Evolutionary conservation across 2,113 vertebrate genomes (phyloP), one percentile per base, ranked within the genome.

Genomic region (Percopsis transmontana): DNA sequence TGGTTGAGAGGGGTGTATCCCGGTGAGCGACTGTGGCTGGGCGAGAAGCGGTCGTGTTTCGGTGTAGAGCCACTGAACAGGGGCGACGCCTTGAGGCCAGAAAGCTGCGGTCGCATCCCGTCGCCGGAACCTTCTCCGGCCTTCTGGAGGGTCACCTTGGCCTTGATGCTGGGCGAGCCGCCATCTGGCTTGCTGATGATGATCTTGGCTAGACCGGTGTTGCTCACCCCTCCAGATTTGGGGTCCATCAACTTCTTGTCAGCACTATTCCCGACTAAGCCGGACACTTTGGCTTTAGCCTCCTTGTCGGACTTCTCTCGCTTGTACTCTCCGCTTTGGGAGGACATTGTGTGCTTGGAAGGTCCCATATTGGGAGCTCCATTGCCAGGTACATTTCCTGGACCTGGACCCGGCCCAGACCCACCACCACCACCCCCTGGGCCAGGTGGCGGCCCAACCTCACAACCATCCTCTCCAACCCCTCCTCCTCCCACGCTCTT

Each of bases 121-220:
- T 98, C 97, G 40, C 93, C 90, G 15, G 94, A 91, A 7, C 94
- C 94, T 53, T 99, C 97, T 9, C 94, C 95, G 2, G 95, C 92
- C 79, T 99, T 99, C 90, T 98, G 97, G 57, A 97, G 89, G 16
- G 95, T 97, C 55, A 98, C 96, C 92, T 98, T 99, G 86, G 96
- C 95, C 88, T 98, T 98, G 66, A 99, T 98, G 82, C 96, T 99
- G 15, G 97, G 97, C 52, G 97, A 99, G 5, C 96, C 97, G 2
- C 97, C 95, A 2, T 99, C 97, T 1, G 97, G 96, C 58, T 99
- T 99, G 85, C 97, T 98, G 74, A 99, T 99, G 75, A 99, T 99
- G 33, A 99, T 98, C 90, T 98, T 99, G 73, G 97, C 97, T 85
- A 99, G 92, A 56, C 97, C 94, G 0, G 93, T 95, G 56, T 94